Evolutionary conservation across 2,797 vertebrate species (phyloP).

Genomic region (Sebastes elongatus): DNA sequence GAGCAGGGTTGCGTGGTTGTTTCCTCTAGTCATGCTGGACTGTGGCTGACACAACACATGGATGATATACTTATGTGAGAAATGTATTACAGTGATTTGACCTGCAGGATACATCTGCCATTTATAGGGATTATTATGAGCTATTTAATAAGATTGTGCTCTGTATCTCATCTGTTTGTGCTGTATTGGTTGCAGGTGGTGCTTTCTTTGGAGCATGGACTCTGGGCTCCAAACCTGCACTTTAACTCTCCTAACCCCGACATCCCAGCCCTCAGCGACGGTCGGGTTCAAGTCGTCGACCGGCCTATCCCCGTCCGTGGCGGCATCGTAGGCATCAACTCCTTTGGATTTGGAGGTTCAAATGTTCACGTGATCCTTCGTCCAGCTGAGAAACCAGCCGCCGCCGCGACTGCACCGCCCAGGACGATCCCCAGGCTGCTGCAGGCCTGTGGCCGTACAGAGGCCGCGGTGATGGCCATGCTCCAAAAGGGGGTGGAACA

Average conservation of each 20-base stretch:
- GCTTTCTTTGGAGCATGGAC: constrained; percentile 89
- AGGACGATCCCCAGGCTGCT: constrained; percentile 79
- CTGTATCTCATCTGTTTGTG: neutral
- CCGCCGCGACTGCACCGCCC: neutral
- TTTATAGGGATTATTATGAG: no score
- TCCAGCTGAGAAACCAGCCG: constrained; percentile 70
- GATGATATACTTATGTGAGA: neutral
- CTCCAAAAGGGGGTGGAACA: constrained; percentile 83
- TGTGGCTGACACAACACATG: no score
- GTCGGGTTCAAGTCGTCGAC: constrained; percentile 86
- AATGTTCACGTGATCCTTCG: constrained; percentile 93
- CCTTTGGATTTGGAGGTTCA: constrained; percentile 96
- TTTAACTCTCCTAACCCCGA: constrained; percentile 88
- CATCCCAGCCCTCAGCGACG: constrained; percentile 89
- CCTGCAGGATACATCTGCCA: neutral
- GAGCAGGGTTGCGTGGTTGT: no score
- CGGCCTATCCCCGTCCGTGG: constrained; percentile 86
- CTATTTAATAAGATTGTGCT: neutral
- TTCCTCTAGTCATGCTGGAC: no score
- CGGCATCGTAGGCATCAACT: constrained; percentile 91
- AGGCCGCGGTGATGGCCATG: constrained; percentile 82
- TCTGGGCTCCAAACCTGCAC: constrained; percentile 97
- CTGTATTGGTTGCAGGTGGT: constrained; percentile 82
- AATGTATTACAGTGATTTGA: neutral
- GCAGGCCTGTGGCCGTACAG: constrained; percentile 90